Base-by-base conservation (phyloP, 2,113 vertebrate genomes). In the Thunnus thynnus region DNA sequence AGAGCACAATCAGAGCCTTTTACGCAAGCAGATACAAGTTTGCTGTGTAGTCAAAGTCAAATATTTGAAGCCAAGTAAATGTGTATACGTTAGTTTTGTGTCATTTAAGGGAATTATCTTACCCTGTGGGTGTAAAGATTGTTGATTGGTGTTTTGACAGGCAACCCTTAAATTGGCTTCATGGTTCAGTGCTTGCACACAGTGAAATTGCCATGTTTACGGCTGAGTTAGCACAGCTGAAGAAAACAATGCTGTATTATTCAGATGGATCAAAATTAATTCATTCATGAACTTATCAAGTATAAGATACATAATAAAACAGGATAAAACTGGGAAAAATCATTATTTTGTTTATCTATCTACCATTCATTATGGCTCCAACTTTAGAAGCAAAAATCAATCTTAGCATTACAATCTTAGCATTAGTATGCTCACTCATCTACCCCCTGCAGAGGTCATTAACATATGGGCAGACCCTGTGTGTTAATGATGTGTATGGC, bases 101-200 rank as follows among this genome's bases (percentile, higher is more conserved):
- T 66, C 36, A 48, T 47, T 52, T 20, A 30, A 54, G 44, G 8
- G 32, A 58, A 56, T 66, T 54, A 65, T 77, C 66, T 20, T 36
- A 13, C 8, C 47, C 36, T 25, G 30, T 50, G 13, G 57, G 14
- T 1, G 3, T 41, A 36, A 22, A 68, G 9, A 48, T 75, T 60
- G 52, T 32, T 56, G 55, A 61, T 56, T 51, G 41, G 18, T 61
- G 72, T 58, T 84, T 63, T 63, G 25, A 63, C 46, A 72, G 36
- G 63, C 46, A 6, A 50, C 22, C 13, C 27, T 71, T 25, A 18
- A 60, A 73, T 56, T 47, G 5, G 25, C 51, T 51, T 64, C 17
- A 51, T 13, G 66, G 66, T 66, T 71, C 71, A 71, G 46, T 62
- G 81, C 77, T 41, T n/a, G n/a, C 17, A 78, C 32, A 64, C 27